Base-by-base conservation (phyloP, 2,797 vertebrate species). In the Lycodopsis pacificus region DNA sequence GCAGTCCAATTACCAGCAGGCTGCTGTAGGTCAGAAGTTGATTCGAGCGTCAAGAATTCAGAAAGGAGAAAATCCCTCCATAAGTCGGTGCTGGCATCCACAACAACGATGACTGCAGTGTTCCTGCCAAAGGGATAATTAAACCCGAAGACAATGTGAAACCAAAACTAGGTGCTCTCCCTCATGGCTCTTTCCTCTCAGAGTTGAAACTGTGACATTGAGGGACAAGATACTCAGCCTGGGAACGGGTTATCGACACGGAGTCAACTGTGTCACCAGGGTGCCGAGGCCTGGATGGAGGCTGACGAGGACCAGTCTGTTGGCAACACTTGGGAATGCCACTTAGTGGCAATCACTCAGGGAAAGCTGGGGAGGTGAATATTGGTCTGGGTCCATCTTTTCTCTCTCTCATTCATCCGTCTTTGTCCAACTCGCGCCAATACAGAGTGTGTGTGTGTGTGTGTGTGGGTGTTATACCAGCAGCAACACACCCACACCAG, bases 71-170 rank as follows among this genome's bases (percentile, higher is more conserved):
- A 80, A 76, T 78, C 68, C 54, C 46, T 69, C 44, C 17, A 22
- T 27, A 44, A 77, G 32, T 63, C 69, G n/a, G 38, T 8, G 71
- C 38, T 67, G 68, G 68, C 70, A 67, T 77, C 61, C 36, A 54
- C 71, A 81, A 70, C 71, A 85, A 48, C 80, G 88, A 89, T 70
- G 79, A 84, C 49, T 59, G 73, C 77, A 30, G 70, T 2, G 58
- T 34, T 85, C 32, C 11, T 73, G 76, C 71, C 75, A 67, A 70
- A 82, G 34, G 57, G 53, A 80, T 82, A 78, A 89, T 89, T 80
- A 81, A 76, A 84, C 49, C 61, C 79, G 63, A 83, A 73, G 74
- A 89, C 61, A 48, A 65, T 46, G 54, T 61, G 54, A 46, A 82
- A 61, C 64, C 17, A 27, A 61, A 56, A 32, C 54, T 12, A 32